Evolutionary conservation across 64 coral and sea anemone genomes (phyloP).

Genomic region (Porites australiensis): DNA sequence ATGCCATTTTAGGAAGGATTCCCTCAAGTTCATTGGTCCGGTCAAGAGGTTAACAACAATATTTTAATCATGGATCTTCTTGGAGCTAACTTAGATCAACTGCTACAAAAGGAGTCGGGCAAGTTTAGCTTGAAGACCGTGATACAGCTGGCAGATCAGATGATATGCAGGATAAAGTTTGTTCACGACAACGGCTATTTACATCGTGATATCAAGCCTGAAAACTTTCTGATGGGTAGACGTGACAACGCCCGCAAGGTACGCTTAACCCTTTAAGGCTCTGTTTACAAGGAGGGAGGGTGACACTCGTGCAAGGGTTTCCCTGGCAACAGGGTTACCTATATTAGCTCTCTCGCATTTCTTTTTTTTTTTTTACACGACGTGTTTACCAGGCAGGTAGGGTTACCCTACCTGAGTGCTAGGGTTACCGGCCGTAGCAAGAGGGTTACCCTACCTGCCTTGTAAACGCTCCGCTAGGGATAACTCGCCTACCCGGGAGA

Average conservation of each 20-base stretch:
- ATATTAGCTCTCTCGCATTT: no score
- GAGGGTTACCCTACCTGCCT: no score
- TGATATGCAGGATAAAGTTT: slow-evolving; percentile 75
- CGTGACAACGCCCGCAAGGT: slow-evolving; percentile 47
- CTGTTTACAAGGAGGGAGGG: background rate
- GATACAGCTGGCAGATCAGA: slow-evolving; percentile 67
- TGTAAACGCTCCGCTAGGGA: no score
- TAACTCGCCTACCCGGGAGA: no score
- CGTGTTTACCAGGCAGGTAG: no score
- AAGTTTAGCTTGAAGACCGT: slow-evolving; percentile 82
- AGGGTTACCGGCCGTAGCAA: no score
- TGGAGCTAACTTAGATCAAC: slow-evolving; percentile 59
- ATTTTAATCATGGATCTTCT: slow-evolving; percentile 80
- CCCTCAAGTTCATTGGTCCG: slow-evolving; percentile 74
- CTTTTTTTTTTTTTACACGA: no score
- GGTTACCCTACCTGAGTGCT: no score
- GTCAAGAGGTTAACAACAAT: slow-evolving; percentile 61
- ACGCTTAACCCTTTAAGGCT: background rate
- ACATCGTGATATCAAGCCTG: slow-evolving; percentile 85
- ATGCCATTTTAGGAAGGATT: slow-evolving; percentile 44
- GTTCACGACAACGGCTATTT: slow-evolving; percentile 78
- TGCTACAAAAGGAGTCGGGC: slow-evolving; percentile 59
- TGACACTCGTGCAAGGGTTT: no score
- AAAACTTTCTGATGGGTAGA: slow-evolving; percentile 80
- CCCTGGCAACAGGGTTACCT: no score